These are phyloP conservation scores for Tetranychus piercei DNA, from an alignment of 2,888 invertebrate species.

Conservation along the genomic window DNA sequence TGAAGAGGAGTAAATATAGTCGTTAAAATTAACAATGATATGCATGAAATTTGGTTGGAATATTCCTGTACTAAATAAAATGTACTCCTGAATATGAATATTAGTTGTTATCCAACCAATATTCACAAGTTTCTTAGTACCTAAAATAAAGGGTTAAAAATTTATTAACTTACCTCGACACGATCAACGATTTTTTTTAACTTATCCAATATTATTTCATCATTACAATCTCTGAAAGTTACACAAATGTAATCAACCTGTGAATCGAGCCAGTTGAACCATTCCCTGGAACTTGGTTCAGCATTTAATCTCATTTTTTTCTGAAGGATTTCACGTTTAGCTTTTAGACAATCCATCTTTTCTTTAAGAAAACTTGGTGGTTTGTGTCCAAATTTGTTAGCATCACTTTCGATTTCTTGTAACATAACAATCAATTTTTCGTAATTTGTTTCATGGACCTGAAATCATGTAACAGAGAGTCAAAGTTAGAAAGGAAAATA, in stretches of 20 bases:
- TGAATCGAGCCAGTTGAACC: not conserved
- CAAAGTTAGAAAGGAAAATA: no score
- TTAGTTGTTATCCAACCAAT: no score
- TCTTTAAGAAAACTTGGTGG: not conserved
- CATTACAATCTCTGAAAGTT: not conserved
- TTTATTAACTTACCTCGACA: not conserved
- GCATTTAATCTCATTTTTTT: not conserved
- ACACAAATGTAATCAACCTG: not conserved
- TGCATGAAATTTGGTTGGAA: no score
- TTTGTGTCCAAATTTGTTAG: not conserved
- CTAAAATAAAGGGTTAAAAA: not conserved
- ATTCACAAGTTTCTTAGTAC: no score
- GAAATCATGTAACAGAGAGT: not conserved
- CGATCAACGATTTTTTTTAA: not conserved
- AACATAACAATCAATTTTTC: conserved; percentile 3
- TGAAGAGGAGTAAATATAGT: no score
- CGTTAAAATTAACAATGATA: no score
- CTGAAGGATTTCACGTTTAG: not conserved
- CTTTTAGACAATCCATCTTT: not conserved
- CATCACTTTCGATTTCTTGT: conserved; percentile 6
- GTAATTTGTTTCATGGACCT: conserved; percentile 3
- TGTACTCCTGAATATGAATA: no score
- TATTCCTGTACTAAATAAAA: no score
- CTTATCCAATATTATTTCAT: not conserved
- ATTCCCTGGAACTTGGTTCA: not conserved